Evolutionary conservation across 1,140 invertebrate genomes (phyloP), one percentile per base, ranked within the genome.

Genomic region (Lineus longissimus): DNA sequence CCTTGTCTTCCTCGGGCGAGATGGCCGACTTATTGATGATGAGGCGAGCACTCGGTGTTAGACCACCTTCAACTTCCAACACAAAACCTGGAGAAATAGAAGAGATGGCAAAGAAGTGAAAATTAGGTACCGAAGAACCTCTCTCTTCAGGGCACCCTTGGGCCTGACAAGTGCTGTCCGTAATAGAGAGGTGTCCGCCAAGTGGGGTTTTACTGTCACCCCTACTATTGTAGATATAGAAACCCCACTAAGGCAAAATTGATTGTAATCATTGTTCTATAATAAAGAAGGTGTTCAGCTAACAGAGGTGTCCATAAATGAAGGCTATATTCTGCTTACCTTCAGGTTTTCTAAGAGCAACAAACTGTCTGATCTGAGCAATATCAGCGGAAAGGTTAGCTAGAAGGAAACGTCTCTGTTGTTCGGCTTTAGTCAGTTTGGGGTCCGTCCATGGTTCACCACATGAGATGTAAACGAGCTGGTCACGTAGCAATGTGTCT

Each of bases 401-500:
- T 51, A 82, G 65, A 9, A 77, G 63, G 56, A 73, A 66, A 41
- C 76, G 62, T 27, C 76, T 69, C 56, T 79, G 74, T 60, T 81
- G 78, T 64, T 82, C 80, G 2, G 67, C 71, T 58, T 71, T 71
- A 19, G 71, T 74, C 15, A 79, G 56, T 47, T 73, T 72, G 1
- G 81, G 80, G 62, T 81, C 76, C 23, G 65, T 70, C 80, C 80
- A 82, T 2, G 69, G 27, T 58, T 82, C 81, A n/a, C 79, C 79
- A 64, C 77, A 80, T 17, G 76, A 75, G 17, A 81, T 73, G 62
- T 74, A 80, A 25, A 82, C 75, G 43, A 79, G 27, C 57, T 80
- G 72, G 57, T 81, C 76, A 27, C 76, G 62, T 51, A 75, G 65
- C 40, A 82, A 60, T 29, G 25, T 55, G 19, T 67, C 66, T 17